These are phyloP conservation scores for Abscondita cerata DNA, from an alignment of 2,888 invertebrate species.

Conservation along the genomic window DNA sequence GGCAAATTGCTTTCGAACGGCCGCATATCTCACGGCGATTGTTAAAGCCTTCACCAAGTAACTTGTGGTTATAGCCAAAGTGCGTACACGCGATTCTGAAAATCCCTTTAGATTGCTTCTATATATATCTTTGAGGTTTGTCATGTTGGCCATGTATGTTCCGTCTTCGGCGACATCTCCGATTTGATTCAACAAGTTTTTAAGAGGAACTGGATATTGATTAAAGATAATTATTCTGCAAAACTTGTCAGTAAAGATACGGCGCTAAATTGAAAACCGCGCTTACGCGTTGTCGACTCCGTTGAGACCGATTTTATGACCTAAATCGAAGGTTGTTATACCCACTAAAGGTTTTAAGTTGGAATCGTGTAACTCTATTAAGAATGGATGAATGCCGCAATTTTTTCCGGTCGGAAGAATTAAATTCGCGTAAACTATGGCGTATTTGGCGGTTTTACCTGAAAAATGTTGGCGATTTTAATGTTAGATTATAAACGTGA, in stretches of 20 bases:
- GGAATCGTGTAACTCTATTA: conserved; percentile 83
- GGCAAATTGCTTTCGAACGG: conserved; percentile 87
- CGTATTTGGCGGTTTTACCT: conserved; percentile 85
- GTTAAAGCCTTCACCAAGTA: conserved; percentile 76
- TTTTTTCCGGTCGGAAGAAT: conserved; percentile 77
- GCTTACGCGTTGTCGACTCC: conserved; percentile 91
- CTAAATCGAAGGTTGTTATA: conserved; percentile 88
- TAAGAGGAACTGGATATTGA: conserved; percentile 80
- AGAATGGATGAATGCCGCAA: conserved; percentile 87
- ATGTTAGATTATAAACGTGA: too few species aligned
- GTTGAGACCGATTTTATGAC: conserved; percentile 89
- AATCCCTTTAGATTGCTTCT: conserved; percentile 66
- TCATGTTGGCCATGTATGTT: conserved; percentile 78
- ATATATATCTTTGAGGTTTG: conserved; percentile 78
- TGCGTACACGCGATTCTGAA: conserved; percentile 82
- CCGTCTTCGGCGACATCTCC: conserved; percentile 88
- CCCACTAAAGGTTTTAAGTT: conserved; percentile 75
- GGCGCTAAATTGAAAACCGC: too few species aligned
- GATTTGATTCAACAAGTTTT: conserved; percentile 80
- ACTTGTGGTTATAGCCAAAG: conserved; percentile 64
- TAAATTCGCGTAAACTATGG: conserved; percentile 87
- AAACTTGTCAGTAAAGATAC: too few species aligned
- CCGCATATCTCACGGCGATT: conserved; percentile 88
- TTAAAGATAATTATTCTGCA: conserved; percentile 77
- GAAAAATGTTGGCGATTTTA: too few species aligned